These are phyloP conservation scores for Saguinus midas DNA, from an alignment of 2,113 vertebrate species.

Conservation along the genomic window DNA sequence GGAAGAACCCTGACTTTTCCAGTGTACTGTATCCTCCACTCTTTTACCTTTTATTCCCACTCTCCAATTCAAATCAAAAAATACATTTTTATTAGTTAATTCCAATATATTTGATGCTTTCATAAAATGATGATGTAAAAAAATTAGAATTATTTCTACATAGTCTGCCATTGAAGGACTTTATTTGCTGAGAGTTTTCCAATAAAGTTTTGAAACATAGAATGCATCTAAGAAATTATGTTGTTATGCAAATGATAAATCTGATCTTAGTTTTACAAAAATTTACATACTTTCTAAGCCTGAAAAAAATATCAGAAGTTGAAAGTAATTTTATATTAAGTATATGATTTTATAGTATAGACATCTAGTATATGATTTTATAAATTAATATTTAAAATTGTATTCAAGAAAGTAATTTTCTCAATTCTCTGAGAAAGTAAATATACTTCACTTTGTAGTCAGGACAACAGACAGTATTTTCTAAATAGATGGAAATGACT, in stretches of 20 bases:
- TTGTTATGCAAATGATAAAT: background rate
- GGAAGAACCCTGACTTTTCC: background rate
- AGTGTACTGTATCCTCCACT: background rate
- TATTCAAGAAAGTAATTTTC: background rate
- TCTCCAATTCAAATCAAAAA: background rate
- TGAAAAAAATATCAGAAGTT: constrained; percentile 23
- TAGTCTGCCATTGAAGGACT: background rate
- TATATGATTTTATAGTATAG: background rate
- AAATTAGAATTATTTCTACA: background rate
- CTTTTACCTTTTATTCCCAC: background rate
- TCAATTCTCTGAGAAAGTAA: constrained; percentile 10
- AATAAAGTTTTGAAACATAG: constrained; percentile 37
- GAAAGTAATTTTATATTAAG: background rate
- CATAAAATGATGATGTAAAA: background rate
- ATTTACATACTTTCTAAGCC: background rate
- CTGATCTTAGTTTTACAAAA: constrained; percentile 1
- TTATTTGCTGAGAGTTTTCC: background rate
- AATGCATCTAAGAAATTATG: background rate
- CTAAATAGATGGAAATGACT: background rate
- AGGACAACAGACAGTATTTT: background rate
- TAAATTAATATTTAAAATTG: constrained; percentile 50
- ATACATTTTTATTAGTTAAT: background rate
- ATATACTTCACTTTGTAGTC: constrained; percentile 2
- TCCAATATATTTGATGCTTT: background rate
- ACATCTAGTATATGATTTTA: background rate